Evolutionary conservation across 1,140 invertebrate genomes (phyloP), one percentile per base, ranked within the genome.

Genomic region (Heliconius himera): DNA sequence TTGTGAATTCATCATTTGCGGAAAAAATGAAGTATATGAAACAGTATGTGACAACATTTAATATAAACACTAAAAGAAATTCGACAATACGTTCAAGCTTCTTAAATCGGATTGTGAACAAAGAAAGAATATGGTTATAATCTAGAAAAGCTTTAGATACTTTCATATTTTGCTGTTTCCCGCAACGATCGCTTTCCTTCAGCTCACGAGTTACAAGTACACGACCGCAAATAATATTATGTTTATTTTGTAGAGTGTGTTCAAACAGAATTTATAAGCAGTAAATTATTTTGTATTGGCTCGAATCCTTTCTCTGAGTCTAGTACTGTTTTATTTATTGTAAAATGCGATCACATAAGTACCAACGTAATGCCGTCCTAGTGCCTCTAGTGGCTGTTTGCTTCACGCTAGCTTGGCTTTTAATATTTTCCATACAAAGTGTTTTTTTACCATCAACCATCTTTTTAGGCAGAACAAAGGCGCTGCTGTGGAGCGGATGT

Each of bases 381-480:
- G 54, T 56, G 20, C 5, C 29, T 38, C 20, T 38, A 38, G 70
- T 36, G 70, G 6, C 70, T 71, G 20, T n/a, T 20, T 38, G 20
- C 70, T 71, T 71, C 70, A 71, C 70, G 29, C 70, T 71, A n/a
- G 33, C 18, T 71, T 71, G 70, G 33, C 20, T 71, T 38, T 70
- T 70, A 71, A 71, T 71, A 71, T 71, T 71, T 71, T n/a, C 36
- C 70, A 71, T 38, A 71, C 33, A 71, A 71, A 71, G 70, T 71
- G 13, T 36, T 36, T 38, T 60, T 71, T 71, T 71, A 38, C 70
- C 70, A 71, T 71, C 33, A 38, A 71, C 29, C 70, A 71, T 71
- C 70, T 71, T 71, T 71, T 71, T 71, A 71, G 70, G 2, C 9
- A 5, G 70, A 71, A 71, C 70, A 71, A 71, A 71, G 33, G 70